Evolutionary conservation across 2,888 invertebrate species (phyloP).

Genomic region (Pammene fasciana): DNA sequence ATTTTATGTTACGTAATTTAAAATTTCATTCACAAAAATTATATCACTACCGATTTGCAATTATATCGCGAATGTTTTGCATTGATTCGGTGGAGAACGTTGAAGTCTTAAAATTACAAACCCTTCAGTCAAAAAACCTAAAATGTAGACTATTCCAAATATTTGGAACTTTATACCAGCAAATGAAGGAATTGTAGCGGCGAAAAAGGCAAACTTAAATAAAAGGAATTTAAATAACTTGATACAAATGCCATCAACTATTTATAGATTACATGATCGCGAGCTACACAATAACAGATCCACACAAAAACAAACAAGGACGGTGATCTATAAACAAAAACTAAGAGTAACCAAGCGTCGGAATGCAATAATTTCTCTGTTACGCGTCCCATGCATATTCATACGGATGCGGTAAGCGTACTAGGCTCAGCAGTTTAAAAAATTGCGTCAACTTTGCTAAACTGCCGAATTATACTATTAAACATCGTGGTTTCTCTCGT

Average conservation of each 20-base stretch:
- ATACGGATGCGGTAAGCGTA: conserved; percentile 45
- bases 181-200: not conserved
- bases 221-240: no score
- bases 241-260: not conserved
- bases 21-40: conserved; percentile 7
- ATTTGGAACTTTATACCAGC: no score
- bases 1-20: conserved; percentile 4
- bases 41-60: not conserved
- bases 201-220: no score
- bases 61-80: not conserved
- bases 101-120: no score
- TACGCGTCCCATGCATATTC: conserved; percentile 61
- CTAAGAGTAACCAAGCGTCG: conserved; percentile 10
- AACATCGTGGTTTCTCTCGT: conserved; percentile 29
- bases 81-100: no score
- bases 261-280: not conserved
- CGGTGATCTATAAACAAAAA: conserved; percentile 20
- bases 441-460: conserved; percentile 36
- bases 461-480: conserved; percentile 36
- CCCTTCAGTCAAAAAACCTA: no score
- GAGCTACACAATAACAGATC: not conserved
- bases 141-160: no score
- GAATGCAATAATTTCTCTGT: conserved; percentile 35
- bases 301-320: not conserved
- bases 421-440: conserved; percentile 25